Conservation (phyloP, 2,888 invertebrate species). For the Meta bourneti region DNA sequence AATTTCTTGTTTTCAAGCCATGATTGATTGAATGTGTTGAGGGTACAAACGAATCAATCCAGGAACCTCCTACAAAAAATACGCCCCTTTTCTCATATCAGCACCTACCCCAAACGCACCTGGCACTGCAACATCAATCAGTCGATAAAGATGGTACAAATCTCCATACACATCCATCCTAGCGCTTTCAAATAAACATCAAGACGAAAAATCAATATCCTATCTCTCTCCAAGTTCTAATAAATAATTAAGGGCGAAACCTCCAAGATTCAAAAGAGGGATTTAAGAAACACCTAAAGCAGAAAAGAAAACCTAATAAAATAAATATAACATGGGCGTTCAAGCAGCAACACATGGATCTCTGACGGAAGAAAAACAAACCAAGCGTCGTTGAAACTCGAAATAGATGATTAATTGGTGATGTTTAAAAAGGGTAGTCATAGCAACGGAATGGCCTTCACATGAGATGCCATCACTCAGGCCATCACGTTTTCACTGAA, state of each 20-base stretch:
- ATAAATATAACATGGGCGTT: neutral
- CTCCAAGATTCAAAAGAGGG: neutral
- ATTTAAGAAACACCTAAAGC: neutral
- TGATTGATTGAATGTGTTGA: too few relatives aligned
- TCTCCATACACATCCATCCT: too few relatives aligned
- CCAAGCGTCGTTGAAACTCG: slow-evolving; percentile 8
- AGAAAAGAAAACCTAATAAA: neutral
- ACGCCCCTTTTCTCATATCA: too few relatives aligned
- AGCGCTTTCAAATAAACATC: too few relatives aligned
- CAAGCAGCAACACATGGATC: slow-evolving; percentile 3
- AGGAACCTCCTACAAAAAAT: too few relatives aligned
- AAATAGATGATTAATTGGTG: slow-evolving; percentile 55
- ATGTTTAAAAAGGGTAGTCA: slow-evolving; percentile 46
- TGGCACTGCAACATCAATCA: too few relatives aligned
- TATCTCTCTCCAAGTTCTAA: neutral
- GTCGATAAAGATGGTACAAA: too few relatives aligned
- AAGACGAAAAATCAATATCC: neutral
- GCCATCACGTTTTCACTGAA: neutral
- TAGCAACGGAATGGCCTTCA: slow-evolving; percentile 43
- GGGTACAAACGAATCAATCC: too few relatives aligned
- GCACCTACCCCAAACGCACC: too few relatives aligned
- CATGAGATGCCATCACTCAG: slow-evolving; percentile 40
- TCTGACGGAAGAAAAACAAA: slow-evolving; percentile 31
- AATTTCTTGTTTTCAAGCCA: too few relatives aligned
- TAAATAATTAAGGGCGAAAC: neutral